Conservation (phyloP, 2,888 invertebrate genomes). For the Drosophila limbata region DNA sequence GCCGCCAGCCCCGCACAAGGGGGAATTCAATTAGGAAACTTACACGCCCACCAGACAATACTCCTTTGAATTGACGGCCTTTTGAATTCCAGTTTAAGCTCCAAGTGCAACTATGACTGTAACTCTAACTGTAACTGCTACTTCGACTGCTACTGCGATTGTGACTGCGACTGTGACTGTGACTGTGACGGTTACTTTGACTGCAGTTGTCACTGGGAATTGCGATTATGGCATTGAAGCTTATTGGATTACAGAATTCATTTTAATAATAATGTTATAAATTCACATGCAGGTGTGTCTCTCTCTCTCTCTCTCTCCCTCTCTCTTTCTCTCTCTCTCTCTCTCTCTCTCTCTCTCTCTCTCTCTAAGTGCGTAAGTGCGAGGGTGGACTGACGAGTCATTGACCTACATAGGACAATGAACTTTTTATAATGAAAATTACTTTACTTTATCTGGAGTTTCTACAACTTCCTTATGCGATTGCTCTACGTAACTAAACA, state of each 20-base stretch:
- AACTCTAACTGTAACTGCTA: background rate
- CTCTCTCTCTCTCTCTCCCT: too few relatives aligned
- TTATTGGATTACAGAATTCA: slow-evolving; percentile 46
- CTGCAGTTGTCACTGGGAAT: background rate
- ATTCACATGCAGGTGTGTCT: slow-evolving; percentile 14
- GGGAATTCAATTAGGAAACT: slow-evolving; percentile 56
- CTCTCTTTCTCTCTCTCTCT: background rate
- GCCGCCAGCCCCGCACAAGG: background rate
- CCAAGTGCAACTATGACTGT: background rate
- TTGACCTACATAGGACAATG: background rate
- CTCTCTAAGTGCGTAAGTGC: background rate
- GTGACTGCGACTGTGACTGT: background rate
- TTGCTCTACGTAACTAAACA: too few relatives aligned
- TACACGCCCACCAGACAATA: slow-evolving; percentile 26
- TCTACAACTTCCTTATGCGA: too few relatives aligned
- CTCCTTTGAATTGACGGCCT: slow-evolving; percentile 1
- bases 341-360: too few relatives aligned
- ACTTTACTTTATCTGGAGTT: too few relatives aligned
- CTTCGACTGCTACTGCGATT: background rate
- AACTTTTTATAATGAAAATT: background rate
- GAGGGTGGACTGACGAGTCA: background rate
- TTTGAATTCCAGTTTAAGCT: slow-evolving; percentile 9
- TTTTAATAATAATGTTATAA: slow-evolving; percentile 24
- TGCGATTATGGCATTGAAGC: slow-evolving; percentile 22
- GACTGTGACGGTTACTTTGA: background rate